A percentile compares a stretch with the other conserved stretches of the same genome.
Evolutionary conservation across 2,888 invertebrate genomes (phyloP).

Genomic region (Cerastis leucographa): DNA sequence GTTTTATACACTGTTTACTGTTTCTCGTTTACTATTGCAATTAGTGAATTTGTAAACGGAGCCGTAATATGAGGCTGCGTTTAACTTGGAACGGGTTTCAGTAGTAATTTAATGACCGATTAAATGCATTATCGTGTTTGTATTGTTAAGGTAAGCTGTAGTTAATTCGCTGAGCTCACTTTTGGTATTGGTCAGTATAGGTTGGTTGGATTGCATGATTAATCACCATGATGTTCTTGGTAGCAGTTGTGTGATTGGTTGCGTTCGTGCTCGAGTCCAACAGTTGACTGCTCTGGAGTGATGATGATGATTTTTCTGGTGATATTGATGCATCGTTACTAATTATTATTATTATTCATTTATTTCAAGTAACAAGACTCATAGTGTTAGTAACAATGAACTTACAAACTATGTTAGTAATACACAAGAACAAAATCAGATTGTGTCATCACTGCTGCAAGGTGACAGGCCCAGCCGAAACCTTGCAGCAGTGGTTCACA

Average conservation of each 20-base stretch:
- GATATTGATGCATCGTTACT: background rate
- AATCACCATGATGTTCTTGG: background rate
- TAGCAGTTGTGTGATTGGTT: too few species aligned
- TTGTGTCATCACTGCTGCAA: too few species aligned
- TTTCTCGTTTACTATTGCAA: constrained; percentile 58
- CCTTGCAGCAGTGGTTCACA: too few species aligned
- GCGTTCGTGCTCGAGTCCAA: background rate
- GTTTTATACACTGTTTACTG: constrained; percentile 62
- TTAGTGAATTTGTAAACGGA: constrained; percentile 59
- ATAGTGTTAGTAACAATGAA: too few species aligned
- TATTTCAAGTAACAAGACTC: too few species aligned
- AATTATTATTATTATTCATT: too few species aligned
- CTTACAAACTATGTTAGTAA: too few species aligned
- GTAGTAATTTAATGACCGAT: constrained; percentile 57
- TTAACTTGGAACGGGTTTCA: constrained; percentile 33
- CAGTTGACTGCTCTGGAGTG: background rate
- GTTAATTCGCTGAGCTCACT: constrained; percentile 29
- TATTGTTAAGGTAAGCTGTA: constrained; percentile 34
- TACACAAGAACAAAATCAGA: too few species aligned
- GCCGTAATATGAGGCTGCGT: constrained; percentile 36
- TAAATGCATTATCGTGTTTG: constrained; percentile 54
- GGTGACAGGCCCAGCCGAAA: too few species aligned
- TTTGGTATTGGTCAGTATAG: constrained; percentile 6
- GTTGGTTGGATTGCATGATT: background rate
- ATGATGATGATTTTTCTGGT: background rate